Conservation (phyloP, 2,797 vertebrate genomes). For the Aulostomus chinensis region DNA sequence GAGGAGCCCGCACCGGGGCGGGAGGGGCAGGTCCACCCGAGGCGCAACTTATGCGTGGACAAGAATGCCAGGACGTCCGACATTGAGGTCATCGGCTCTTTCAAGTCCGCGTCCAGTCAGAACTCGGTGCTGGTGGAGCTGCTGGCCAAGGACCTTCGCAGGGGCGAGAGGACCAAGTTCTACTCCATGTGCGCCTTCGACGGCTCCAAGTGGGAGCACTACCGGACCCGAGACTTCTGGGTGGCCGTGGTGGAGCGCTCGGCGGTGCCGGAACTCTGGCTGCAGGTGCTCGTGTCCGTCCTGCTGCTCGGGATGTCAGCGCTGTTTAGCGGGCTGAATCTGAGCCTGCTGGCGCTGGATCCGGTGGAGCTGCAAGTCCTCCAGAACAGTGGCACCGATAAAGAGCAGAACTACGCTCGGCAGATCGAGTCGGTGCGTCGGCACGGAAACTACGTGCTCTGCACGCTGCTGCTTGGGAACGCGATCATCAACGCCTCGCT, state of each 20-base stretch:
- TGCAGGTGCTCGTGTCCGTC: conserved; percentile 86
- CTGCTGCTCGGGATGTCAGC: conserved; percentile 87
- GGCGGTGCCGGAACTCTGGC: conserved; percentile 79
- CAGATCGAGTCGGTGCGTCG: conserved; percentile 88
- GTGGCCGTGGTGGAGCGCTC: conserved; percentile 82
- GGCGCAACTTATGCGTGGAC: conserved; percentile 84
- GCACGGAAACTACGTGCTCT: conserved; percentile 88
- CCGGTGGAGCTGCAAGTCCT: conserved; percentile 91
- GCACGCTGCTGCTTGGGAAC: conserved; percentile 88
- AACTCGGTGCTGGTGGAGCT: conserved; percentile 92
- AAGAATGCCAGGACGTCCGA: conserved; percentile 89
- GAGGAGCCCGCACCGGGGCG: conserved; percentile 84
- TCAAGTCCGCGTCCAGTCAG: conserved; percentile 81
- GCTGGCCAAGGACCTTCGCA: conserved; percentile 88
- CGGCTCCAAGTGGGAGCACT: conserved; percentile 89
- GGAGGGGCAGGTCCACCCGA: conserved; percentile 77
- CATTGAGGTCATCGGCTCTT: conserved; percentile 90
- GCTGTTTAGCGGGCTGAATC: conserved; percentile 88
- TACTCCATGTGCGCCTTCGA: conserved; percentile 95
- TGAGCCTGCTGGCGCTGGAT: conserved; percentile 89
- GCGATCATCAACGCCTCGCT: conserved; percentile 89
- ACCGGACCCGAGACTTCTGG: conserved; percentile 89
- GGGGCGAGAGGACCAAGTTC: conserved; percentile 87
- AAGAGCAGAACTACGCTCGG: conserved; percentile 88
- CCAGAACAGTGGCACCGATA: conserved; percentile 90